Conservation (phyloP, 1,140 invertebrate genomes). For the Melanaphis sacchari region DNA sequence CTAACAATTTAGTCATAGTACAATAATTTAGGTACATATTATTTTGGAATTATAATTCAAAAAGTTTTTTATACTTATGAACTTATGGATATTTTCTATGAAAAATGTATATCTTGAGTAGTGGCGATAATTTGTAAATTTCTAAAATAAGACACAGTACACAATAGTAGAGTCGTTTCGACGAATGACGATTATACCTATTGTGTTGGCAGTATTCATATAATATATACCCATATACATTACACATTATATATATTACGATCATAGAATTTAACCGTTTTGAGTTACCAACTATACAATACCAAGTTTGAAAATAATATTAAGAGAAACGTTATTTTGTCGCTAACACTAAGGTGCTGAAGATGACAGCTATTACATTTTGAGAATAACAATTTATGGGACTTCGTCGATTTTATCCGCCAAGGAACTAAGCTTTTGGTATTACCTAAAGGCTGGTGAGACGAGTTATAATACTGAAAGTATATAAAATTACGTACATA, state of each 20-base stretch:
- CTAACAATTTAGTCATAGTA: neutral
- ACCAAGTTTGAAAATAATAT: conserved; percentile 10
- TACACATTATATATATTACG: neutral
- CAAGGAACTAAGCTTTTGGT: conserved; percentile 30
- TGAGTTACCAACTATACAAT: neutral
- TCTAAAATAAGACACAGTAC: neutral
- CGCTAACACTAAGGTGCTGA: neutral
- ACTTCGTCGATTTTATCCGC: conserved; percentile 1
- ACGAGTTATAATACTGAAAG: conserved; percentile 18
- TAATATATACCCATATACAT: neutral
- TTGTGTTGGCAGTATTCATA: neutral
- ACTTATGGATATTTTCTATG: neutral
- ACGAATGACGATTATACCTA: neutral
- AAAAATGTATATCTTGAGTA: neutral
- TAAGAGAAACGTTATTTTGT: conserved; percentile 28
- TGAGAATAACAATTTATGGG: conserved; percentile 49
- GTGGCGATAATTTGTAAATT: neutral
- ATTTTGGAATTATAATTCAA: neutral
- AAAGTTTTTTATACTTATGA: neutral
- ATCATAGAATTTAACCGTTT: neutral
- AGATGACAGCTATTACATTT: conserved; percentile 50
- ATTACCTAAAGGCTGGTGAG: neutral
- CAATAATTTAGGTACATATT: neutral
- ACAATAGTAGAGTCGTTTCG: neutral
- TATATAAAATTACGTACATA: conserved; percentile 20